Conservation (phyloP, 2,888 invertebrate genomes). For the Zelleria hepariella region DNA sequence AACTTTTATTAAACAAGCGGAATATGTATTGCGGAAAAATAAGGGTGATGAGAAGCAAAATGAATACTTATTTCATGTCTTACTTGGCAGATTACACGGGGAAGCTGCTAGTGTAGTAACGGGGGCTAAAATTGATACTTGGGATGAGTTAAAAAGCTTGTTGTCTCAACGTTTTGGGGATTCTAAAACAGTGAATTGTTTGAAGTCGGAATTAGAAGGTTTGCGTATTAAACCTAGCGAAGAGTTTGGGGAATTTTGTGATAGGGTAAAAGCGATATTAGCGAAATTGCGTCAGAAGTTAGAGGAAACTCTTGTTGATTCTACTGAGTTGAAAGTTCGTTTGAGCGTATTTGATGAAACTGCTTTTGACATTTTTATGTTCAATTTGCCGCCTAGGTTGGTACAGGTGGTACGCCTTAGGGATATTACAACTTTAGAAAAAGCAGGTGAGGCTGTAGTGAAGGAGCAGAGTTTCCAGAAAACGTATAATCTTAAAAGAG, state of each 20-base stretch:
- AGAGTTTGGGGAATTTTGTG: background rate
- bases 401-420: too few species aligned
- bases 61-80: background rate
- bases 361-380: too few species aligned
- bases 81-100: background rate
- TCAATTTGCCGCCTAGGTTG: too few species aligned
- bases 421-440: too few species aligned
- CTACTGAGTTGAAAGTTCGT: too few species aligned
- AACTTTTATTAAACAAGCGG: background rate
- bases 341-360: too few species aligned
- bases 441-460: too few species aligned
- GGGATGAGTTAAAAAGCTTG: background rate
- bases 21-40: background rate
- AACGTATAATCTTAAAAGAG: too few species aligned
- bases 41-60: background rate
- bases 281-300: too few species aligned
- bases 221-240: background rate
- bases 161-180: background rate
- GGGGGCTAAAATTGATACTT: background rate
- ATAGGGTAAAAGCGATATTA: too few species aligned
- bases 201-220: background rate
- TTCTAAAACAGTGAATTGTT: background rate
- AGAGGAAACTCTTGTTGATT: too few species aligned
- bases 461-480: too few species aligned
- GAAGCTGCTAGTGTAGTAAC: background rate